Base-by-base conservation (phyloP, 2,888 invertebrate genomes). In the Aethes cnicana region DNA sequence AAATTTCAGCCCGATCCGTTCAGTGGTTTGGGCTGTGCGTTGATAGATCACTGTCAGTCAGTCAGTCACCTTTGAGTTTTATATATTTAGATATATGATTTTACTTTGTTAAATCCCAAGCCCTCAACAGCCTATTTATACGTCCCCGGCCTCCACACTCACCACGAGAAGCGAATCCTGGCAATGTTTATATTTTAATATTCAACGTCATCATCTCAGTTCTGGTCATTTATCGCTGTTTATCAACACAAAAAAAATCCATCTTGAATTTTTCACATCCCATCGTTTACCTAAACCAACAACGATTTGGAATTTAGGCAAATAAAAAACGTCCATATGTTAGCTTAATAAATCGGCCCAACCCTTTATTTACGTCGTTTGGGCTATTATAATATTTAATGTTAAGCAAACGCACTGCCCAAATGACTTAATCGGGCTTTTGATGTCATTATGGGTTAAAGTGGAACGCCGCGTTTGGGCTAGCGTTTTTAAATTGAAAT, bases 371-470 rank as follows among this genome's bases (percentile, higher is more conserved):
- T 83, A 72, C 78, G 65, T 71, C 66, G 36, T 50, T 44, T 37
- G 14, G 71, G 74, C 82, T 63, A 86, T 87, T 88, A 88, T 86
- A 78, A 86, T 80, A 85, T 84, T 82, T 82, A 88, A 88, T 85
- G 85, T 78, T 85, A 83, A 85, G 83, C 80, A 87, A 88, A 88
- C 87, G 71, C 72, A 77, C 69, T 78, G 67, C 69, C 74, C 68
- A 79, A 87, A 88, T 85, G 81, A 79, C 87, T 88, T 76, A 69
- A 88, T 88, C 70, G 62, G 61, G 60, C 58, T 67, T 65, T 65
- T 48, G 53, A 63, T 55, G 54, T 50, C 58, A 56, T 64, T 66
- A 69, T 53, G 53, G 56, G 54, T 55, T 55, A 46, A 58, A 53
- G 58, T 55, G 53, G 54, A 55, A 60, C 60, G 58, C 58, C 20